Evolutionary conservation across 2,113 vertebrate species (phyloP), one percentile per base, ranked within the genome.

Genomic region (Carlito syrichta): DNA sequence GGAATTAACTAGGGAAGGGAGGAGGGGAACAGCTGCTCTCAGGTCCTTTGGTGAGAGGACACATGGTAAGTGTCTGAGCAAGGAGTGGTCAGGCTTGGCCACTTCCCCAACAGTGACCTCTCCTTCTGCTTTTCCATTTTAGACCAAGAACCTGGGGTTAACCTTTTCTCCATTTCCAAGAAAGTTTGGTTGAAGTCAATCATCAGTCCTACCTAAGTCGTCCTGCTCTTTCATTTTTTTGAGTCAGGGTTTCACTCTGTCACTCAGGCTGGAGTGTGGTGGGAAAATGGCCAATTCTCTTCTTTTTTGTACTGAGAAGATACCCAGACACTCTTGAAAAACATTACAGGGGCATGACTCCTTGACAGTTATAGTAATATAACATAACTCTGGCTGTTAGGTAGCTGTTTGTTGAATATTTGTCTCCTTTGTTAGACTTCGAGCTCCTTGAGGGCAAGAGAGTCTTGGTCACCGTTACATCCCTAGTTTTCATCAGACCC

Each of bases 301-400:
- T 48, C 35, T 40, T 54, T 17, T 63, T 69, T 54, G 32, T 5
- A 2, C 9, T 63, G 6, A 81, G 73, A 79, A 90, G 73, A 50
- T 4, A 52, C 27, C 27, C 58, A 43, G 43, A 83, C 35, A 60
- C 69, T 52, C 52, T 45, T 30, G 27, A 58, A 16, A 69, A 91
- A 12, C 30, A 38, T 22, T 9, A 62, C 69, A 43, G 38, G 54
- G 30, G 10, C 11, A 17, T 2, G 27, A 48, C 38, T 30, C 14
- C 23, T 16, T 43, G 8, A 25, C 3, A 50, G 2, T 48, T 40
- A 30, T 0, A 73, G 52, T 43, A 43, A 54, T 27, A 40, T 17
- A 20, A 12, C 10, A 5, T 30, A 38, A 35, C 3, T 38, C 27
- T 27, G 7, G 5, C 7, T 2, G 13, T 13, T 25, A 10, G 0